phyloP scores from a whole-genome alignment of 2,888 invertebrate species.

The Bellardia pandia region DNA sequence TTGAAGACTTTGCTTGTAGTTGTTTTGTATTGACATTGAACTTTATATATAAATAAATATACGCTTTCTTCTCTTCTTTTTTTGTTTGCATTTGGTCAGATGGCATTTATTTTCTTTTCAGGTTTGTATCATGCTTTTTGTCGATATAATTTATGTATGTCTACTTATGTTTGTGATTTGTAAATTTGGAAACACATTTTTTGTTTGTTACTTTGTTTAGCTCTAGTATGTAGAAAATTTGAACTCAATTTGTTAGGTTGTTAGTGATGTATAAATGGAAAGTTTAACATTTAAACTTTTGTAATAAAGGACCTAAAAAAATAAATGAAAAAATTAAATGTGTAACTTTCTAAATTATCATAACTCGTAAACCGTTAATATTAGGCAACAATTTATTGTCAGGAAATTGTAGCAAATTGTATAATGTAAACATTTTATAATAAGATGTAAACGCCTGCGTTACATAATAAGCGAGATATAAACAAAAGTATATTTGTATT shows the following conservation, averaged over 20 bases:
- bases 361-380: no score
- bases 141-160: not conserved
- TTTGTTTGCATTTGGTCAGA: not conserved
- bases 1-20: slow-evolving; percentile 38
- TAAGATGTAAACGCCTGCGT: no score
- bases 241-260: slow-evolving; percentile 9
- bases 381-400: no score
- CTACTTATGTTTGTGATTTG: not conserved
- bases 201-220: not conserved
- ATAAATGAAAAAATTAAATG: no score
- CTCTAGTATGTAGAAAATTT: not conserved
- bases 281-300: not conserved
- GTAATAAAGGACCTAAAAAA: not conserved
- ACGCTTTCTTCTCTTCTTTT: not conserved
- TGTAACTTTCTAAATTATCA: no score
- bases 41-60: slow-evolving; percentile 10
- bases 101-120: not conserved
- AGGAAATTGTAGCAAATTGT: no score
- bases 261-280: not conserved
- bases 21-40: slow-evolving; percentile 61
- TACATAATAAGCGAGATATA: no score
- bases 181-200: not conserved
- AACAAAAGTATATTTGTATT: no score
- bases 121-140: not conserved
- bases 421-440: no score